Conservation (phyloP, 1,140 invertebrate species). For the Tetragnatha versicolor region DNA sequence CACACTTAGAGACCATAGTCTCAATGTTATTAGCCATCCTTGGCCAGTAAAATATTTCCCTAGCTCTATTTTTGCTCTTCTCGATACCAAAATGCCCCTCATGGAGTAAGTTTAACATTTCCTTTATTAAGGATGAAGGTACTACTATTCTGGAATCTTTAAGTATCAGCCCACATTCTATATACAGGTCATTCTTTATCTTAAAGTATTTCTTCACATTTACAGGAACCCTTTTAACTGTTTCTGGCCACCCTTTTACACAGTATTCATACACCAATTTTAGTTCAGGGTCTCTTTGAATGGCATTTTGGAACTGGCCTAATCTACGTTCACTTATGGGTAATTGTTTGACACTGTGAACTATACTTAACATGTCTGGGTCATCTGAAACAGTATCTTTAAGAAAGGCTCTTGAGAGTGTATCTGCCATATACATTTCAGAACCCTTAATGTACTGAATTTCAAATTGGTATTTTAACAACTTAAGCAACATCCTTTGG, state of each 20-base stretch:
- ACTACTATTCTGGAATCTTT: slow-evolving; percentile 60
- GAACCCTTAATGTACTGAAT: slow-evolving; percentile 14
- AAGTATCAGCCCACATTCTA: slow-evolving; percentile 59
- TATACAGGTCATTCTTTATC: slow-evolving; percentile 57
- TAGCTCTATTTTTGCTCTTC: neutral
- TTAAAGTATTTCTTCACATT: slow-evolving; percentile 43
- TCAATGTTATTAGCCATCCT: neutral
- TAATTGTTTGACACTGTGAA: slow-evolving; percentile 4
- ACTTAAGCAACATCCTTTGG: slow-evolving; percentile 20
- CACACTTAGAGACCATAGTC: neutral
- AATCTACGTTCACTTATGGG: neutral
- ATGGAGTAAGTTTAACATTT: slow-evolving; percentile 61
- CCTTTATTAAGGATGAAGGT: slow-evolving; percentile 56
- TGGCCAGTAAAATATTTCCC: neutral
- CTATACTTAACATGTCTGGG: slow-evolving; percentile 33
- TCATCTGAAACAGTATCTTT: neutral
- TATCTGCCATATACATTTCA: slow-evolving; percentile 20
- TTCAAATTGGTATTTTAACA: slow-evolving; percentile 16
- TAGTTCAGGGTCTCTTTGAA: neutral
- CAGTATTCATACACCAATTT: neutral
- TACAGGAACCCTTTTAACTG: neutral
- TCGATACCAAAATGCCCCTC: slow-evolving; percentile 57
- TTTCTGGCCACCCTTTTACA: slow-evolving; percentile 55
- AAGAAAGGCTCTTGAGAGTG: slow-evolving; percentile 1
- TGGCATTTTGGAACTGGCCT: neutral